Evolutionary conservation across 2,888 invertebrate genomes (phyloP).

Genomic region (Melanostoma scalare): DNA sequence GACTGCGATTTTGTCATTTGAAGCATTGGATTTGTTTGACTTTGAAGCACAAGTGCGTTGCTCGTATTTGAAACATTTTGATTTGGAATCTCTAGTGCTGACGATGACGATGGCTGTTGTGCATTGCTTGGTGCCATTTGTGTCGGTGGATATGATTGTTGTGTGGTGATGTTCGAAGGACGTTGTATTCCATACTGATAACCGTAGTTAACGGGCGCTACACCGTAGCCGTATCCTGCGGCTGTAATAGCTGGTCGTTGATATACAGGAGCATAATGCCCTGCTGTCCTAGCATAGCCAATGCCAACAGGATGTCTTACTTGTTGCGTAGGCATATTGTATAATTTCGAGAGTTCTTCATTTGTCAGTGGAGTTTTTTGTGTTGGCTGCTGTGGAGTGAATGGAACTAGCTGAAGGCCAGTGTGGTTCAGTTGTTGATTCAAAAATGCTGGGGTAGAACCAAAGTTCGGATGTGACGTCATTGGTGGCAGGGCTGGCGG

Average conservation of each 20-base stretch:
- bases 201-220: constrained; percentile 38
- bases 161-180: constrained; percentile 35
- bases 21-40: constrained; percentile 43
- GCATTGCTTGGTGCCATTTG: constrained; percentile 42
- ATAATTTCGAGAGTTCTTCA: constrained; percentile 80
- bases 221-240: constrained; percentile 28
- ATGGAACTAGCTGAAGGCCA: constrained; percentile 79
- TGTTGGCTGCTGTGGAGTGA: constrained; percentile 76
- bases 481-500: constrained; percentile 77
- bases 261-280: constrained; percentile 64
- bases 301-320: constrained; percentile 63
- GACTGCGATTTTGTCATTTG: constrained; percentile 74
- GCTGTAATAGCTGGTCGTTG: constrained; percentile 29
- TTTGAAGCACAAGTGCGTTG: constrained; percentile 54
- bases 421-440: constrained; percentile 55
- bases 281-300: constrained; percentile 43
- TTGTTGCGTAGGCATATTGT: constrained; percentile 78
- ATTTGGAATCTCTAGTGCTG: constrained; percentile 41
- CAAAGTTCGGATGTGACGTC: constrained; percentile 74
- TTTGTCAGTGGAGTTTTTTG: constrained; percentile 79
- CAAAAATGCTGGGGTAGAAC: constrained; percentile 38
- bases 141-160: constrained; percentile 60
- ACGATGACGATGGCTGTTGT: constrained; percentile 25
- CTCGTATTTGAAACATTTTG: constrained; percentile 64
- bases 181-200: constrained; percentile 52